Conservation (phyloP, 2,797 vertebrate species). For the Protosalanx chinensis region DNA sequence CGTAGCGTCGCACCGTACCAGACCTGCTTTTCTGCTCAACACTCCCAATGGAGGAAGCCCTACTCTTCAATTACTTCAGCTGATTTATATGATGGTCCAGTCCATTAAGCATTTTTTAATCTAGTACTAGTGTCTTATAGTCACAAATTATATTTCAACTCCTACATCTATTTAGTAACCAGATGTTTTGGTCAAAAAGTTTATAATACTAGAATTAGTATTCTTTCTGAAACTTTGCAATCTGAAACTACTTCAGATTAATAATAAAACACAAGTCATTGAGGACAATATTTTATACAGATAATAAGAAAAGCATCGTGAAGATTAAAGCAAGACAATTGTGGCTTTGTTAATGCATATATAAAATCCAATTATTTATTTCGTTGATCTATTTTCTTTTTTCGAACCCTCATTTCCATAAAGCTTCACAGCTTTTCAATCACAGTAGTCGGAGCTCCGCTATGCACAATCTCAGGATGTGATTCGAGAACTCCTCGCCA, state of each 20-base stretch:
- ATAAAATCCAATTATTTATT: neutral
- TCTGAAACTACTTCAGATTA: neutral
- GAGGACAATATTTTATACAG: neutral
- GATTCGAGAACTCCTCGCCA: slow-evolving; percentile 59
- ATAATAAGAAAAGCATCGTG: slow-evolving; percentile 1
- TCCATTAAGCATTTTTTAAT: too few relatives aligned
- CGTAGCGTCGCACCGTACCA: neutral
- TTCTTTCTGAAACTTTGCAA: neutral
- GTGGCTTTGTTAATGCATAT: slow-evolving; percentile 1
- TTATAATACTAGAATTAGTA: neutral
- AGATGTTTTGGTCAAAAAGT: neutral
- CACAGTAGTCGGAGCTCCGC: slow-evolving; percentile 44
- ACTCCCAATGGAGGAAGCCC: neutral
- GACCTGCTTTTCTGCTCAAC: neutral
- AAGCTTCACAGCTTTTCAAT: slow-evolving; percentile 38
- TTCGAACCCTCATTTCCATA: slow-evolving; percentile 26
- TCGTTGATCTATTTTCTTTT: neutral
- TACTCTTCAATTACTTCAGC: too few relatives aligned
- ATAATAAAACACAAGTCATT: neutral
- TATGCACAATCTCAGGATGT: slow-evolving; percentile 43
- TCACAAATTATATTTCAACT: too few relatives aligned
- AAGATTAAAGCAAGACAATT: neutral
- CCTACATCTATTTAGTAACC: too few relatives aligned
- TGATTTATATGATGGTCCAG: too few relatives aligned
- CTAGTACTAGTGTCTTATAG: too few relatives aligned